phyloP scores from a whole-genome alignment of 2,888 invertebrate species.

The Euspilapteryx auroguttella region DNA sequence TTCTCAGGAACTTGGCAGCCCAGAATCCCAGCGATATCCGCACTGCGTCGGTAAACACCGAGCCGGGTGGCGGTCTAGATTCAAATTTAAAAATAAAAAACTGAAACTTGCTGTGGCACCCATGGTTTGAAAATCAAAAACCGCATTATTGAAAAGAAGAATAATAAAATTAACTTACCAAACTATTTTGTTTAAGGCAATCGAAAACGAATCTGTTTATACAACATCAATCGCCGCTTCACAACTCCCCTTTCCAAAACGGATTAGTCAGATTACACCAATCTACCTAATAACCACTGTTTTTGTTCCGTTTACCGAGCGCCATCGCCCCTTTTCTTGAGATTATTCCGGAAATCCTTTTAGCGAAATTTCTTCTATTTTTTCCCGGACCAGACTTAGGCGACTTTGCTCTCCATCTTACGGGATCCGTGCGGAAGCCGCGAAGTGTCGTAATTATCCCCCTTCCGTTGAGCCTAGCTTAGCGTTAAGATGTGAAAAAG shows the following conservation, averaged over 20 bases:
- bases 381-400: neutral
- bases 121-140: no score
- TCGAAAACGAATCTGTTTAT: no score
- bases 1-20: no score
- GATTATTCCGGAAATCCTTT: slow-evolving; percentile 32
- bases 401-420: slow-evolving; percentile 55
- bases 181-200: no score
- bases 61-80: no score
- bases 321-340: slow-evolving; percentile 39
- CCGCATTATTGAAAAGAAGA: no score
- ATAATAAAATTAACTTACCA: no score
- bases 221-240: neutral
- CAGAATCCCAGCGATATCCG: no score
- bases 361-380: slow-evolving; percentile 44
- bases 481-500: no score
- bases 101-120: no score
- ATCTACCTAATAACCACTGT: slow-evolving; percentile 61
- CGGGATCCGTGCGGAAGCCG: slow-evolving; percentile 40
- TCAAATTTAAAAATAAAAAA: no score
- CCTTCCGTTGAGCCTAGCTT: slow-evolving; percentile 14
- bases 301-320: slow-evolving; percentile 57
- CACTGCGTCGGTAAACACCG: no score
- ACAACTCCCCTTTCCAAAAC: slow-evolving; percentile 41
- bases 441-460: slow-evolving; percentile 52
- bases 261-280: slow-evolving; percentile 62